Evolutionary conservation across 2,113 vertebrate species (phyloP), one percentile per base, ranked within the genome.

Genomic region (Proterorhinus semilunaris): DNA sequence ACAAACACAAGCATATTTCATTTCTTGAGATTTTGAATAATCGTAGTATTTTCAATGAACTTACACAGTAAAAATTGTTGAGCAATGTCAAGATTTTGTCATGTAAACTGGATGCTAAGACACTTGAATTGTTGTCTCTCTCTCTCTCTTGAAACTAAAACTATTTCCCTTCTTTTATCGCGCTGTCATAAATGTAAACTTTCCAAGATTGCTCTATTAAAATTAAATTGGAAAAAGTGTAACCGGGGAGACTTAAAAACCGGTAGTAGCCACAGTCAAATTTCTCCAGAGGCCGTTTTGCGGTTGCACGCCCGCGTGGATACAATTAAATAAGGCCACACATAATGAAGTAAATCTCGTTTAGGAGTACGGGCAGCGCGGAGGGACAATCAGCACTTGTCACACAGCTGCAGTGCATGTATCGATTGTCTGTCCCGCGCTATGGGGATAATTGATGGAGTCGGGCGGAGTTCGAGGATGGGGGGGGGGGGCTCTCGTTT

Each of bases 371-470:
- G 80, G 72, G 80, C 27, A 72, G 67, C 65, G 49, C 68, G 69
- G 61, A 52, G 47, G 63, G 78, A 58, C 76, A 64, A 80, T 87
- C 80, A 79, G 76, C 76, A 76, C 66, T 74, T 80, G 83, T 83
- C 74, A 21, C 83, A 80, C 68, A 78, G 72, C 53, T 77, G 65
- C 8, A 43, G 76, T 74, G 12, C 74, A 74, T 58, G 61, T 85
- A 83, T 87, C 16, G 81, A 85, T 83, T 62, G 70, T 64, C 72
- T 80, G 86, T 78, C 79, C 63, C 54, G 54, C 62, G 48, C 52
- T 78, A 69, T 65, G n/a, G 72, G 74, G 62, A 82, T 76, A 80
- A 83, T 74, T 75, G 76, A 85, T 81, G 78, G 79, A 6, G 3
- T 5, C n/a, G 69, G 15, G 53, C 71, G 72, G 65, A 44, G 68